phyloP scores from a whole-genome alignment of 92 coral and sea anemone genomes.

The Porites lobata region DNA sequence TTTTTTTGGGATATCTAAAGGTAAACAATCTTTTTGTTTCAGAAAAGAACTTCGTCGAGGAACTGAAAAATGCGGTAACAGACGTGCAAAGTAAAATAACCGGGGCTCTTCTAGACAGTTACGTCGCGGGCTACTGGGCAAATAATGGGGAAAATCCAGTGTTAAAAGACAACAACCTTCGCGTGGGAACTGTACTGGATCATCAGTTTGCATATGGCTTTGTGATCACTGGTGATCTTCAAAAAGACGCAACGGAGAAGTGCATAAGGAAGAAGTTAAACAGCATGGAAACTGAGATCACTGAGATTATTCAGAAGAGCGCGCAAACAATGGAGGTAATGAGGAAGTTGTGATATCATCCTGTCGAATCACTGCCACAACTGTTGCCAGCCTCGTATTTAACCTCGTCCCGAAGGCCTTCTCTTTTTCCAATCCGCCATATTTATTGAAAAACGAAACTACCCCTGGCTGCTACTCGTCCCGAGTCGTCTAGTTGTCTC shows the following conservation, averaged over 20 bases:
- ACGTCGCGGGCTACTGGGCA: conserved; percentile 99
- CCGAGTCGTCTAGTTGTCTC: too few species aligned
- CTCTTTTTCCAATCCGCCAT: too few species aligned
- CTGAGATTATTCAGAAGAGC: conserved; percentile 80
- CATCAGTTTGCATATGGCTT: conserved; percentile 99
- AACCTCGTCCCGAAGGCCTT: too few species aligned
- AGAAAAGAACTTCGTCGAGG: conserved; percentile 77
- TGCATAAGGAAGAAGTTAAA: conserved; percentile 94
- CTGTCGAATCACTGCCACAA: too few species aligned
- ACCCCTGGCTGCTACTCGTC: too few species aligned
- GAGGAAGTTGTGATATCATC: not conserved
- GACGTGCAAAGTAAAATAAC: conserved; percentile 34
- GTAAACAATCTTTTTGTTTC: not conserved
- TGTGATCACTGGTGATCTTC: conserved; percentile 86
- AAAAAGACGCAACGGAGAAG: conserved; percentile 67
- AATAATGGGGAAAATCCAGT: conserved; percentile 48
- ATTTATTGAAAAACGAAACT: too few species aligned
- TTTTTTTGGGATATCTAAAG: too few species aligned
- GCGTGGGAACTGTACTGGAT: conserved; percentile 98
- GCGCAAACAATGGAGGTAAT: conserved; percentile 98
- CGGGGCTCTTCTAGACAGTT: conserved; percentile 96
- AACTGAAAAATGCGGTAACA: conserved; percentile 77
- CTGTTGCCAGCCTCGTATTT: too few species aligned
- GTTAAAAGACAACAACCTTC: conserved; percentile 71
- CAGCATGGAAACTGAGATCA: conserved; percentile 98